Percentiles rank a stretch among this genome's conserved stretches.
Conservation (phyloP, 2,113 vertebrate genomes). For the Misgurnus mizolepis region DNA sequence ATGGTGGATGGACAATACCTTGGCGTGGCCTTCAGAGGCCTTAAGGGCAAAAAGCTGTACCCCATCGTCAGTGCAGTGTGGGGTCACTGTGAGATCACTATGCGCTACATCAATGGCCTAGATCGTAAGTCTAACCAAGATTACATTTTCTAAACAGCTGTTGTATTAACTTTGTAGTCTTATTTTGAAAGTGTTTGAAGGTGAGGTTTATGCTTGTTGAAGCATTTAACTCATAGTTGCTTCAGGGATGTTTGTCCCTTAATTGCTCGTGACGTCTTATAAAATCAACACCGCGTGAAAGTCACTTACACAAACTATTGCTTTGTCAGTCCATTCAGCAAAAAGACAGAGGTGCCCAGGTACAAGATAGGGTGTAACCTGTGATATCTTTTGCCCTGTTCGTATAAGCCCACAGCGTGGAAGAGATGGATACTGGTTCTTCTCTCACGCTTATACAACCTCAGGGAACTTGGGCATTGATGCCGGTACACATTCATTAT, state of each 20-base stretch:
- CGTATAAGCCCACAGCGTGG: background rate
- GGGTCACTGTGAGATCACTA: constrained; percentile 98
- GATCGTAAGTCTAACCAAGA: constrained; percentile 85
- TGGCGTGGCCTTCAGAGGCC: constrained; percentile 93
- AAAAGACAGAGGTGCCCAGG: too few species aligned
- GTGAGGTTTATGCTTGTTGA: too few species aligned
- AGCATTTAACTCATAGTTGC: too few species aligned
- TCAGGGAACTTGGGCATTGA: background rate
- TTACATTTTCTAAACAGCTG: background rate
- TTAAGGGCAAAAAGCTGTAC: constrained; percentile 96
- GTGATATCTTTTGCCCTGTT: background rate
- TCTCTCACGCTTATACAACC: background rate
- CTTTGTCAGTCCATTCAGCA: too few species aligned
- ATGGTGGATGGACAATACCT: constrained; percentile 95
- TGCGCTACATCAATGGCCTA: constrained; percentile 96
- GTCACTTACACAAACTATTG: too few species aligned
- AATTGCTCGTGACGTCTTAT: too few species aligned
- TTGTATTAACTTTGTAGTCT: background rate
- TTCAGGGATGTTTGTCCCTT: too few species aligned
- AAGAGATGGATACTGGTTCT: background rate
- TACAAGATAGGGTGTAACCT: background rate
- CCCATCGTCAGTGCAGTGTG: constrained; percentile 95
- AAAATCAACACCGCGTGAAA: too few species aligned
- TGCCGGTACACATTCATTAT: constrained; percentile 24
- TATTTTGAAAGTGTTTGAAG: too few species aligned